Evolutionary conservation across 2,888 invertebrate species (phyloP), one percentile per base, ranked within the genome.

Genomic region (Branchinecta sandiegonensis): DNA sequence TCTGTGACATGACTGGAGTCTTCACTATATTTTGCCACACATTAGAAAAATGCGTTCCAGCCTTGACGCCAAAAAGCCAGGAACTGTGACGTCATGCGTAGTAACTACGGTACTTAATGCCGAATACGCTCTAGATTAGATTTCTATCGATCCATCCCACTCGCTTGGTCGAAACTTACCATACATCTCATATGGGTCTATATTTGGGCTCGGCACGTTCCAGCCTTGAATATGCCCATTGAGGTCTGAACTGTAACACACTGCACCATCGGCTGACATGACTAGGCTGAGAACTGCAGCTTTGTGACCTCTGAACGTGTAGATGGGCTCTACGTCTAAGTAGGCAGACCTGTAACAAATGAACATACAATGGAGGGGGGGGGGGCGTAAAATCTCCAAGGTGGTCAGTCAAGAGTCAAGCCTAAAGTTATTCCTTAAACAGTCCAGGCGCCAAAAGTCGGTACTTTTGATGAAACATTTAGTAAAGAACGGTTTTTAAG

Each of bases 131-230:
- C 46, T 50, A 11, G 56, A 67, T 3, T 67, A 14, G 5, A 65
- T 10, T 56, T 67, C n/a, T n/a, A 47, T 11, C 5, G 63, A 46
- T 46, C 46, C 23, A 23, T 23, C 23, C 23, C 23, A 23, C 23
- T 23, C 23, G 37, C 37, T 37, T 13, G 46, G 17, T 69, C 23
- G 23, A 47, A 47, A 72, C 77, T 75, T 74, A 83, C 83, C 83
- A 76, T 92, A 97, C 12, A 92, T 88, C 78, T 97, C 96, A 77
- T 97, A 99, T 3, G 96, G 95, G 80, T 99, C 97, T 70, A 94
- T 92, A 75, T 89, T 91, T 48, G 89, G 86, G 75, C 88, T 89
- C 71, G 94, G 92, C 75, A 97, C 85, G 77, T 90, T 91, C 97
- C 97, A 99, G 77, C 94, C 92, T 77, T 94, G 89, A 75, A 99